A percentile compares a stretch with the other conserved stretches of the same genome.
Evolutionary conservation across 2,113 vertebrate genomes (phyloP).

Genomic region (Meles meles): DNA sequence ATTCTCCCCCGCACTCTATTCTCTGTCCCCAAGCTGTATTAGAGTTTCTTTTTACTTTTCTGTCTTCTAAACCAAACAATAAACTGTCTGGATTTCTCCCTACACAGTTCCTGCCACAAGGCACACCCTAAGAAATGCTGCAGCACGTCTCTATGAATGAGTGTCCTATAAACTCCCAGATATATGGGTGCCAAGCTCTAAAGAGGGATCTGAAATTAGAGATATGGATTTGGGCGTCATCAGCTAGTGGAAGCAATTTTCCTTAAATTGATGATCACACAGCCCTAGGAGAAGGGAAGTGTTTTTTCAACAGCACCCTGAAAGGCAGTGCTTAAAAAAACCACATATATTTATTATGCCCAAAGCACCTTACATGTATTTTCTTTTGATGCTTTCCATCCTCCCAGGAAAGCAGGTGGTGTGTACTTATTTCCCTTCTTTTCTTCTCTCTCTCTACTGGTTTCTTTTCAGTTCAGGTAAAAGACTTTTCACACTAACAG

Average conservation of each 20-base stretch:
- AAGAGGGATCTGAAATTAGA: constrained; percentile 38
- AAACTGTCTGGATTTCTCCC: neutral
- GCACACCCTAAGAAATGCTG: neutral
- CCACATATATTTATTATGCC: neutral
- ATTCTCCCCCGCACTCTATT: neutral
- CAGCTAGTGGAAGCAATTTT: neutral
- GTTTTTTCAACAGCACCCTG: neutral
- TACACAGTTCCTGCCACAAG: neutral
- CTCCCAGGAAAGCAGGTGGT: neutral
- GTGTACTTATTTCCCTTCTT: neutral
- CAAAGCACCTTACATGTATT: neutral
- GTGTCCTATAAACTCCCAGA: neutral
- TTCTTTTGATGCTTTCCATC: neutral
- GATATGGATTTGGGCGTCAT: neutral
- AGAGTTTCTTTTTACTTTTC: neutral
- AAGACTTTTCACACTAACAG: neutral
- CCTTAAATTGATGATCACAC: constrained; percentile 12
- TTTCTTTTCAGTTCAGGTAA: constrained; percentile 22
- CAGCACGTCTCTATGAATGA: neutral
- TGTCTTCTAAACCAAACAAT: neutral
- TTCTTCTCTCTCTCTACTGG: neutral
- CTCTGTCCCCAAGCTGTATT: neutral
- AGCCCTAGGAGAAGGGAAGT: neutral
- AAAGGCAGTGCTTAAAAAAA: neutral
- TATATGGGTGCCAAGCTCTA: neutral